Evolutionary conservation across 2,113 vertebrate species (phyloP), one percentile per base, ranked within the genome.

Genomic region (Podiceps cristatus): DNA sequence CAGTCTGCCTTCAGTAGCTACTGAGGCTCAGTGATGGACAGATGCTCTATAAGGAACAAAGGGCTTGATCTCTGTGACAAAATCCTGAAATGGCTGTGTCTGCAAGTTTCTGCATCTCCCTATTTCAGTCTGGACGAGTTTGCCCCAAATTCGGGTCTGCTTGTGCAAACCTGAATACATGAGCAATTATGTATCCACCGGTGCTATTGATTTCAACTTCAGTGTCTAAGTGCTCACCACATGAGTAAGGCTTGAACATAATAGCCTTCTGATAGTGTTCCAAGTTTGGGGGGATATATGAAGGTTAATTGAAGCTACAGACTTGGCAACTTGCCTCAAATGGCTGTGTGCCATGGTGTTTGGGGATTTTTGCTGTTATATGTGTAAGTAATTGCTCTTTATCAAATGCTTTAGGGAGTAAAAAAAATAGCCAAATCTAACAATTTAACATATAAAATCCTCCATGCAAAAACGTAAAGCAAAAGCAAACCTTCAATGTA

Each of bases 221-320:
- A 53, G 62, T 62, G 74, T 85, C 88, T 95, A 97, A 97, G 77
- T 76, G 96, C 77, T 96, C 96, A 90, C 94, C 94, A 84, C 95
- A 95, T 96, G 96, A 96, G 69, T 91, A 76, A 90, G 89, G 89
- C 69, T 96, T 89, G 96, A 96, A 96, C 96, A 96, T 96, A 96
- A 97, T 96, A 96, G 95, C 88, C 91, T 89, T 94, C 95, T 95
- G 97, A 96, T 96, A 85, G 86, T 78, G 86, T 97, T 97, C 96
- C 96, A 97, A 96, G 93, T 97, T 97, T 96, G 86, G 91, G 81
- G 95, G 95, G 79, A 94, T 97, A 96, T 95, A 94, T 97, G 97
- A 97, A 97, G 96, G 96, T 97, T 97, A 97, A 97, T 97, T 96
- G 96, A 93, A 97, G 97, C 93, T 95, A 94, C 93, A 95, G 76